Percentiles rank a stretch among this genome's conserved stretches.
Conservation (phyloP, 2,113 vertebrate species). For the Chloropsis hardwickii region DNA sequence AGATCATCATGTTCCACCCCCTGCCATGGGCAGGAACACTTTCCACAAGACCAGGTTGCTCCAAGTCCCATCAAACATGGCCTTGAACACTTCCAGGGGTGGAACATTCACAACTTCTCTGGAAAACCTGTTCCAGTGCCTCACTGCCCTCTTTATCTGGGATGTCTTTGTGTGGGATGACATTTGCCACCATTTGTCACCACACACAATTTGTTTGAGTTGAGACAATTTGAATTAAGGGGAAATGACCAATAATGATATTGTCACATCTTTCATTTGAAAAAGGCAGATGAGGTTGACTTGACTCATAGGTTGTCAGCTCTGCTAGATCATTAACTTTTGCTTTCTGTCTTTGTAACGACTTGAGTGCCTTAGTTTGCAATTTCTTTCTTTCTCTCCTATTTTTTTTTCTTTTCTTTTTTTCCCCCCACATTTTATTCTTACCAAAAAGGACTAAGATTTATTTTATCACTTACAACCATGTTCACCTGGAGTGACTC, state of each 20-base stretch:
- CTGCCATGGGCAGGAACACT: not conserved
- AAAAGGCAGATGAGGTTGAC: not conserved
- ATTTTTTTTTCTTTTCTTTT: fast-evolving
- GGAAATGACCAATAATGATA: not conserved
- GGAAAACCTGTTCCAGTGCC: not conserved
- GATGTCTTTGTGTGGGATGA: not conserved
- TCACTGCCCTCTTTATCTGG: not conserved
- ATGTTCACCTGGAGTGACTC: not conserved
- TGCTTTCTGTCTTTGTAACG: not conserved
- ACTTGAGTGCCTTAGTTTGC: not conserved
- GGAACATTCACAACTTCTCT: not conserved
- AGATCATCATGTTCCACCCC: not conserved
- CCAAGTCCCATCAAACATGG: too few relatives aligned
- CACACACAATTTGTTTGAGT: not conserved
- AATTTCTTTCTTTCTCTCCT: not conserved
- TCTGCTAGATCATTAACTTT: not conserved
- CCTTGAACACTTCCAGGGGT: not conserved
- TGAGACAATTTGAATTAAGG: not conserved
- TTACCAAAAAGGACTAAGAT: not conserved
- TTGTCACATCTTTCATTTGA: not conserved
- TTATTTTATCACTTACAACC: not conserved
- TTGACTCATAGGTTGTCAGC: not conserved
- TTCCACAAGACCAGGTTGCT: not conserved
- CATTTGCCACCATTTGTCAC: not conserved
- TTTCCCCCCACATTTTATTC: fast-evolving